These are phyloP conservation scores for Drosophila pseudoananassae DNA, from an alignment of 1,140 invertebrate genomes.

Conservation along the genomic window DNA sequence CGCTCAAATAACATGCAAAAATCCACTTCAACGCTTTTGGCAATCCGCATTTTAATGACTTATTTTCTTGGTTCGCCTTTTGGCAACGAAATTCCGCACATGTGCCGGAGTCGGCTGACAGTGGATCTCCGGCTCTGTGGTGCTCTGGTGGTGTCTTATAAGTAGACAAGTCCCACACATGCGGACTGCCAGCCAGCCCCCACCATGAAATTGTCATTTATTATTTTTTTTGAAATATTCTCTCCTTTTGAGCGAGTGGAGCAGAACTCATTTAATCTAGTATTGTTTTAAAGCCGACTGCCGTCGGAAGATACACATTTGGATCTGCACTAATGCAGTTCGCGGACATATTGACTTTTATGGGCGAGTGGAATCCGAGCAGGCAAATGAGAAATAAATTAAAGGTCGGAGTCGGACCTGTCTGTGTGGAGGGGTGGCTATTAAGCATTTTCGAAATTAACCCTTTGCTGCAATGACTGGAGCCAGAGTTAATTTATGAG, in stretches of 20 bases:
- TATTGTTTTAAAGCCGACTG: slow-evolving; percentile 29
- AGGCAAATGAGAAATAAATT: slow-evolving; percentile 67
- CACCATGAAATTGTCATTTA: slow-evolving; percentile 77
- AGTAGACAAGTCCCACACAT: slow-evolving; percentile 60
- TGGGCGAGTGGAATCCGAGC: slow-evolving; percentile 52
- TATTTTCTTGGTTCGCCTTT: slow-evolving; percentile 76
- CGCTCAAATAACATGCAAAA: slow-evolving; percentile 75
- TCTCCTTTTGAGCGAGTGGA: slow-evolving; percentile 4
- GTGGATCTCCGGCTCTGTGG: slow-evolving; percentile 24
- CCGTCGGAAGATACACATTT: background rate
- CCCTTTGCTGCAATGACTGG: slow-evolving; percentile 38
- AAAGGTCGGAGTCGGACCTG: slow-evolving; percentile 19
- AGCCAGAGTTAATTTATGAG: slow-evolving; percentile 65
- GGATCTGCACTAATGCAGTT: slow-evolving; percentile 33
- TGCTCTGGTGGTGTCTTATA: slow-evolving; percentile 14
- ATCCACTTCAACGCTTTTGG: slow-evolving; percentile 77
- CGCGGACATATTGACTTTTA: slow-evolving; percentile 55
- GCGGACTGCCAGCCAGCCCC: slow-evolving; percentile 16
- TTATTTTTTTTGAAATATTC: slow-evolving; percentile 71
- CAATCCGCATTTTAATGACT: slow-evolving; percentile 82
- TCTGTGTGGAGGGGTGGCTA: slow-evolving; percentile 46
- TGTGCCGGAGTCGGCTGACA: slow-evolving; percentile 29
- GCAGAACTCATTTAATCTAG: slow-evolving; percentile 32
- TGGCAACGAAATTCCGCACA: slow-evolving; percentile 59
- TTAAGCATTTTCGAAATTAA: slow-evolving; percentile 78